phyloP scores from a whole-genome alignment of 2,888 invertebrate genomes.

The Vanessa cardui region DNA sequence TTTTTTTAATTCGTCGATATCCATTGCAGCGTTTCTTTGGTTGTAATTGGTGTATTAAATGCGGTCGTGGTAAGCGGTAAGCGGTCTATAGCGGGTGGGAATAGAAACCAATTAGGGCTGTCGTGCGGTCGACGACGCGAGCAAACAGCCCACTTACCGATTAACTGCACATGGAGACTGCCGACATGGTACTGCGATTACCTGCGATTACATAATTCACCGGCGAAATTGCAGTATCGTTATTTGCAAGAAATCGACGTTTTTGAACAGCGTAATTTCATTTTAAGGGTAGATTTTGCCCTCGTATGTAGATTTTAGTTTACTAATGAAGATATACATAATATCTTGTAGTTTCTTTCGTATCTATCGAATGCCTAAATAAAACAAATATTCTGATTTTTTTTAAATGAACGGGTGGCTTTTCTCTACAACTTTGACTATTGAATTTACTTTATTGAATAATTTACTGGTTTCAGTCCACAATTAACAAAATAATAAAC shows the following conservation, averaged over 20 bases:
- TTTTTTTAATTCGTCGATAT: conserved; percentile 5
- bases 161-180: conserved; percentile 46
- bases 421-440: no score
- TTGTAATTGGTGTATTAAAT: conserved; percentile 32
- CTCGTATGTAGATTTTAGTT: no score
- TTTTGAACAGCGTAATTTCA: not conserved
- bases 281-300: not conserved
- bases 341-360: no score
- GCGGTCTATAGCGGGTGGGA: conserved; percentile 20
- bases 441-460: no score
- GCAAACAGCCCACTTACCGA: conserved; percentile 56
- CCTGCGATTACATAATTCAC: conserved; percentile 6
- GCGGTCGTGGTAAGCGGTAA: conserved; percentile 21
- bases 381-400: no score
- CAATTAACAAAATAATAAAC: no score
- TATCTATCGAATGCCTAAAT: no score
- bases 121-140: conserved; percentile 50
- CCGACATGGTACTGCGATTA: conserved; percentile 6
- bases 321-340: no score
- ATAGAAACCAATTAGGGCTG: conserved; percentile 53
- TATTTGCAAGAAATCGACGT: conserved; percentile 4
- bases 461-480: no score
- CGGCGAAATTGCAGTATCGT: conserved; percentile 14
- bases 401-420: no score
- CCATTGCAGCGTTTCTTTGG: conserved; percentile 13